phyloP scores from a whole-genome alignment of 1,140 invertebrate species.

The Apis laboriosa region DNA sequence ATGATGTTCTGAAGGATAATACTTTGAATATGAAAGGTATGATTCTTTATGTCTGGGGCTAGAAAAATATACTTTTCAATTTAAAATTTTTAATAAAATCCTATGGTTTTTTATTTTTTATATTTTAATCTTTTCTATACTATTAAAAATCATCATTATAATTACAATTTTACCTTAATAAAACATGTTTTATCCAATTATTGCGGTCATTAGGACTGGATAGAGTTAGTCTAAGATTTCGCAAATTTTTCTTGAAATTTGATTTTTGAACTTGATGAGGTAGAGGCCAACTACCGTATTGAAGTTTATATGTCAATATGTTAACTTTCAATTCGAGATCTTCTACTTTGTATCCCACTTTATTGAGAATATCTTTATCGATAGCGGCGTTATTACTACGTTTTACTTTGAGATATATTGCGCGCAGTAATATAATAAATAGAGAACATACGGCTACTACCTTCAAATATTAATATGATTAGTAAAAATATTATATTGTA shows the following conservation, averaged over 20 bases:
- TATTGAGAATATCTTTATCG: slow-evolving; percentile 57
- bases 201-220: slow-evolving; percentile 59
- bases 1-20: slow-evolving; percentile 24
- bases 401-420: slow-evolving; percentile 56
- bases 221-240: slow-evolving; percentile 59
- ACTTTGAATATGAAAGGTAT: slow-evolving; percentile 38
- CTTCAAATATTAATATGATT: slow-evolving; percentile 52
- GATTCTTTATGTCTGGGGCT: slow-evolving; percentile 40
- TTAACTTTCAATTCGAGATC: slow-evolving; percentile 74
- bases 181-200: slow-evolving; percentile 65
- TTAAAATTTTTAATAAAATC: too few relatives aligned
- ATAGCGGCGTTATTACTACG: slow-evolving; percentile 12
- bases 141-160: background rate
- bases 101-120: too few relatives aligned
- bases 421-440: slow-evolving; percentile 58
- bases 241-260: slow-evolving; percentile 44
- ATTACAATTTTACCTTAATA: slow-evolving; percentile 54
- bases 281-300: slow-evolving; percentile 73
- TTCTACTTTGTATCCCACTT: slow-evolving; percentile 68
- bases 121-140: too few relatives aligned
- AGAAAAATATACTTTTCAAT: background rate
- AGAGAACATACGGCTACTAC: slow-evolving; percentile 55
- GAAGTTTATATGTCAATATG: slow-evolving; percentile 73
- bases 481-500: background rate
- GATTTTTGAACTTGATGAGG: slow-evolving; percentile 61